These are phyloP conservation scores for Hypsopygia costalis DNA, from an alignment of 2,888 invertebrate species.

Conservation along the genomic window DNA sequence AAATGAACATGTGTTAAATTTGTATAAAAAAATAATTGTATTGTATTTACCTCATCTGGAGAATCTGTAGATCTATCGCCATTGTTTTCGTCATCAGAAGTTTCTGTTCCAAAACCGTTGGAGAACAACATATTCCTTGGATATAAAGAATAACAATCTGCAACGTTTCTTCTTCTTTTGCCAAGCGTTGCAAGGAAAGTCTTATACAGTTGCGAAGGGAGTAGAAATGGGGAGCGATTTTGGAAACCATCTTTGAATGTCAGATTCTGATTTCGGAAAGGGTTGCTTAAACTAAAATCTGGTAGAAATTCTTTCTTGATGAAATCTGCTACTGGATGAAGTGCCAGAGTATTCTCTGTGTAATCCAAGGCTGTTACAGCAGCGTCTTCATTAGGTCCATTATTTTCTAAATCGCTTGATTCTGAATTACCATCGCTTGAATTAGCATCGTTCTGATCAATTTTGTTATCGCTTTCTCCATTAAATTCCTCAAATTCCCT, in stretches of 20 bases:
- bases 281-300: slow-evolving; percentile 66
- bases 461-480: slow-evolving; percentile 49
- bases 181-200: slow-evolving; percentile 85
- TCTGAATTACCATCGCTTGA: slow-evolving; percentile 69
- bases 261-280: slow-evolving; percentile 64
- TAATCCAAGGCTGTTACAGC: slow-evolving; percentile 55
- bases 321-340: slow-evolving; percentile 69
- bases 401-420: slow-evolving; percentile 65
- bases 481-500: slow-evolving; percentile 64
- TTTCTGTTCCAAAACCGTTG: slow-evolving; percentile 60
- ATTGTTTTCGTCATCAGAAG: slow-evolving; percentile 67
- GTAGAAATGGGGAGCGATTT: slow-evolving; percentile 77
- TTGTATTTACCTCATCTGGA: slow-evolving; percentile 67
- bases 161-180: slow-evolving; percentile 65
- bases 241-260: slow-evolving; percentile 64
- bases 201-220: slow-evolving; percentile 90
- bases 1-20: too few species aligned
- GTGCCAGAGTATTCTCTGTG: slow-evolving; percentile 57
- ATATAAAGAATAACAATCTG: slow-evolving; percentile 71
- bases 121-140: slow-evolving; percentile 80
- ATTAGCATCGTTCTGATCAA: slow-evolving; percentile 56
- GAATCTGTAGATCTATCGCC: slow-evolving; percentile 65
- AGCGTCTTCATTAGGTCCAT: slow-evolving; percentile 49
- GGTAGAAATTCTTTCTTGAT: slow-evolving; percentile 76
- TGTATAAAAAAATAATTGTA: too few species aligned